phyloP scores from a whole-genome alignment of 1,140 invertebrate genomes.

The Ceratina japonica region DNA sequence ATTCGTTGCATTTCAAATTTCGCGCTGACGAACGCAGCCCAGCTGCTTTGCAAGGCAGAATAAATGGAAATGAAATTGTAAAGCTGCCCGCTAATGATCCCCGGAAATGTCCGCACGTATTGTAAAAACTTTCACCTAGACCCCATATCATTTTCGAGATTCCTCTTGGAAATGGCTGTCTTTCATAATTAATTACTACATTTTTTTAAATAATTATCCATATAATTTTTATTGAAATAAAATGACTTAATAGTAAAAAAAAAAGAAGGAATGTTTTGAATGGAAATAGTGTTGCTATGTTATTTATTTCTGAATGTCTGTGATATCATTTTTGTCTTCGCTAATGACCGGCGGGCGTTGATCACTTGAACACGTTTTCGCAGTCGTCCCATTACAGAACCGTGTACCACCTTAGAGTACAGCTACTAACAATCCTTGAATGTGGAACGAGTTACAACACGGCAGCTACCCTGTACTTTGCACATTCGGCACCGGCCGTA shows the following conservation, averaged over 20 bases:
- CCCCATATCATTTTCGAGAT: too few species aligned
- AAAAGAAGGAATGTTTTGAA: not conserved
- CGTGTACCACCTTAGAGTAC: not conserved
- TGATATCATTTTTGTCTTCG: not conserved
- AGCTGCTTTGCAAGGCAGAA: slow-evolving; percentile 48
- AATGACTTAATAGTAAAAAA: too few species aligned
- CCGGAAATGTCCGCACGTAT: slow-evolving; percentile 2
- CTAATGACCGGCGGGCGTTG: not conserved
- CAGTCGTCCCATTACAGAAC: not conserved
- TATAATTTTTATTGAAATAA: not conserved
- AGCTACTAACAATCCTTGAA: slow-evolving; percentile 18
- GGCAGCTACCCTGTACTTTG: not conserved
- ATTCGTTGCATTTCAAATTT: slow-evolving; percentile 52
- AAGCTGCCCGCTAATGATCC: slow-evolving; percentile 46
- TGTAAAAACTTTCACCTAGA: too few species aligned
- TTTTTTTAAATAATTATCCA: too few species aligned
- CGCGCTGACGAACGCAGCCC: slow-evolving; percentile 26
- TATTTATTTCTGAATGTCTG: too few species aligned
- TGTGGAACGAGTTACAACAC: slow-evolving; percentile 1
- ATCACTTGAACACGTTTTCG: slow-evolving; percentile 4
- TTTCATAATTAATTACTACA: too few species aligned
- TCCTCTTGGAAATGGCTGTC: too few species aligned
- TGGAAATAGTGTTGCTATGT: too few species aligned
- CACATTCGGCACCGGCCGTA: slow-evolving; percentile 9
- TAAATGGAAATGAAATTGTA: slow-evolving; percentile 48